phyloP scores from a whole-genome alignment of 1,140 invertebrate species.

The Drosophila parvula region DNA sequence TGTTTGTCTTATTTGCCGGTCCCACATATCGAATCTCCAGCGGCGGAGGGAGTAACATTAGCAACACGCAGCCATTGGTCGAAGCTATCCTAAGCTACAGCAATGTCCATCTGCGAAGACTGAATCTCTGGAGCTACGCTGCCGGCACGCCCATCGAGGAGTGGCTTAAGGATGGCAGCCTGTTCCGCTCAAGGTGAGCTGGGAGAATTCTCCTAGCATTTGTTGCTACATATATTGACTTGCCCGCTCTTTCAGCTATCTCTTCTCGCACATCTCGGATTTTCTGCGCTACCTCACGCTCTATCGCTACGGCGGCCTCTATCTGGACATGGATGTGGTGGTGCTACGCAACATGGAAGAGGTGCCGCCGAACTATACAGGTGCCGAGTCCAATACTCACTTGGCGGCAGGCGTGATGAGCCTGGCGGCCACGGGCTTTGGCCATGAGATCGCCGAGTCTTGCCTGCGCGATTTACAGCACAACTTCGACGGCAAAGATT shows the following conservation, averaged over 20 bases:
- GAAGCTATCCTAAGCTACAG: conserved; percentile 85
- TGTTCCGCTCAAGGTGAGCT: conserved; percentile 86
- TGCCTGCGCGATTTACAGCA: conserved; percentile 86
- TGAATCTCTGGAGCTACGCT: conserved; percentile 86
- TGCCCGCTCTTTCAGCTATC: conserved; percentile 42
- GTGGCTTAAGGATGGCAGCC: conserved; percentile 85
- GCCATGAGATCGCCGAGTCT: conserved; percentile 86
- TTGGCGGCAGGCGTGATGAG: conserved; percentile 88
- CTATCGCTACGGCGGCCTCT: conserved; percentile 91
- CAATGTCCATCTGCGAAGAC: conserved; percentile 86
- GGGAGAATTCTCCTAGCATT: neutral
- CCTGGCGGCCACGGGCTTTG: conserved; percentile 86
- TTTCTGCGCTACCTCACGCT: conserved; percentile 89
- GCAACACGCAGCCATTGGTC: conserved; percentile 53
- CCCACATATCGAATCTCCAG: conserved; percentile 80
- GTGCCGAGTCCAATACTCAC: conserved; percentile 86
- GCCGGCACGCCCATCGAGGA: conserved; percentile 86
- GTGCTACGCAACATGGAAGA: conserved; percentile 87
- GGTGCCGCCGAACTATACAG: conserved; percentile 87
- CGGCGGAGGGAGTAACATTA: conserved; percentile 54
- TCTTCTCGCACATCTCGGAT: conserved; percentile 87
- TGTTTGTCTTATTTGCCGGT: conserved; percentile 86
- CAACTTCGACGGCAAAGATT: conserved; percentile 87
- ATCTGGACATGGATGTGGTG: conserved; percentile 91
- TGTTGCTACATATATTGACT: neutral